phyloP scores from a whole-genome alignment of 2,888 invertebrate species.

The Acrobasis suavella region DNA sequence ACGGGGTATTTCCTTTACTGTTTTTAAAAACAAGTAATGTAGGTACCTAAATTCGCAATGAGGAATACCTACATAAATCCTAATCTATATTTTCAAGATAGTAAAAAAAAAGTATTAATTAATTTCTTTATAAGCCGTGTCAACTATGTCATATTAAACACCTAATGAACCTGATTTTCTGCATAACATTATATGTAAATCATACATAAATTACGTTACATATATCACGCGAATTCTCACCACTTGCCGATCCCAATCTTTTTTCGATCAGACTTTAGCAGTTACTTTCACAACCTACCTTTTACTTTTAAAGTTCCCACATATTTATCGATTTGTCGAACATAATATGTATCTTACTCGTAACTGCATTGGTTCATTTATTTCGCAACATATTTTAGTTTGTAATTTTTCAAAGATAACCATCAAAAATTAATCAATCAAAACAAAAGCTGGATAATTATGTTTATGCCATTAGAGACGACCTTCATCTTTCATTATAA shows the following conservation, averaged over 20 bases:
- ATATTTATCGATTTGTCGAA: constrained; percentile 6
- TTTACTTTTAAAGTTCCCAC: constrained; percentile 12
- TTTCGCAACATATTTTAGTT: background rate
- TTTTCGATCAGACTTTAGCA: constrained; percentile 10
- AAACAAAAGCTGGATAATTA: background rate
- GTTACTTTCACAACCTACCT: constrained; percentile 12
- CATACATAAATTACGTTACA: background rate
- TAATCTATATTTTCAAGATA: too few species aligned
- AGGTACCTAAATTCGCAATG: too few species aligned
- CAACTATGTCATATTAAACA: too few species aligned
- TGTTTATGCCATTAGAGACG: background rate
- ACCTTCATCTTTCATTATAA: background rate
- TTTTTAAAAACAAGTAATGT: too few species aligned
- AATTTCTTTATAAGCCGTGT: too few species aligned
- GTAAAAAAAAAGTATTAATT: too few species aligned
- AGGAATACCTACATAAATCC: too few species aligned
- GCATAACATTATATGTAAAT: too few species aligned
- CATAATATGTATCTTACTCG: background rate
- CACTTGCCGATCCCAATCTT: background rate
- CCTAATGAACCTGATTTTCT: too few species aligned
- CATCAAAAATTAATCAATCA: constrained; percentile 10
- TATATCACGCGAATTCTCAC: background rate
- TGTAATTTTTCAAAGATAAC: constrained; percentile 2
- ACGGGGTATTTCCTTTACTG: too few species aligned
- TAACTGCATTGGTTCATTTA: background rate